phyloP scores from a whole-genome alignment of 2,888 invertebrate species.

The Leptarthrus brevirostris region DNA sequence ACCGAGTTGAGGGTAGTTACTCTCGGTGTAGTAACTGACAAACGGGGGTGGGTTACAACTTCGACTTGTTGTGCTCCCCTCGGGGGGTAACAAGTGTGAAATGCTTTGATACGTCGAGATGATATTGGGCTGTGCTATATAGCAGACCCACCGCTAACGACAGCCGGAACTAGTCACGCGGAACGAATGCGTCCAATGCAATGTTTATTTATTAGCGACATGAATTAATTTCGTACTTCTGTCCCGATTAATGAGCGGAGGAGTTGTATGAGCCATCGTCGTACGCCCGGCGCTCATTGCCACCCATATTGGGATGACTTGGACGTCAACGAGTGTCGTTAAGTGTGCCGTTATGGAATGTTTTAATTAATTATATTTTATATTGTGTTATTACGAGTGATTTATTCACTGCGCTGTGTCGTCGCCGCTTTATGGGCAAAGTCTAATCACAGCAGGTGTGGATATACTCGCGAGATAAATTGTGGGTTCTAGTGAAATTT shows the following conservation, averaged over 20 bases:
- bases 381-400: constrained; percentile 31
- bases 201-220: constrained; percentile 50
- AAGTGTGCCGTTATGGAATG: constrained; percentile 42
- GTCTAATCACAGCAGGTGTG: not conserved
- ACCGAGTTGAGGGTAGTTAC: constrained; percentile 14
- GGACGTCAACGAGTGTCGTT: constrained; percentile 43
- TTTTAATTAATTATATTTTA: constrained; percentile 46
- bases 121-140: not conserved
- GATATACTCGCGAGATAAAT: constrained; percentile 9
- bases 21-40: constrained; percentile 9
- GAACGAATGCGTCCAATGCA: not conserved
- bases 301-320: constrained; percentile 26
- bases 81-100: not conserved
- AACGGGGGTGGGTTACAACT: not conserved
- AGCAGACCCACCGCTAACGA: not conserved
- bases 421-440: not conserved
- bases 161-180: constrained; percentile 17
- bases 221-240: constrained; percentile 46
- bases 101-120: not conserved
- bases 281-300: not conserved
- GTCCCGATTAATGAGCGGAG: constrained; percentile 44
- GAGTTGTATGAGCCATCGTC: no score
- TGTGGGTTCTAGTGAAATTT: not conserved
- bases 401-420: constrained; percentile 18
- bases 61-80: not conserved